Base-by-base conservation (phyloP, 2,797 vertebrate genomes). In the Macropodus opercularis region DNA sequence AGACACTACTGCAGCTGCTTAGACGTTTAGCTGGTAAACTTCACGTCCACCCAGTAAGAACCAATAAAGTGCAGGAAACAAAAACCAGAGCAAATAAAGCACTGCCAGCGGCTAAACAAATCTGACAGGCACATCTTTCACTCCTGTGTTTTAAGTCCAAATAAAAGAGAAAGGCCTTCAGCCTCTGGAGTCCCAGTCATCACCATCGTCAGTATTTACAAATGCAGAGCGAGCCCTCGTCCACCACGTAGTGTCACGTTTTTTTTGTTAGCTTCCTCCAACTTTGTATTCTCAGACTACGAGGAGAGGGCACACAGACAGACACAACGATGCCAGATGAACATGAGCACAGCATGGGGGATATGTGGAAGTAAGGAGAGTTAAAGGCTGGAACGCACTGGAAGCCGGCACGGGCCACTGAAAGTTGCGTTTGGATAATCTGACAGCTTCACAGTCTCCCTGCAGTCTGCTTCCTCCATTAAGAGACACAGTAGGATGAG, bases 341-440 rank as follows among this genome's bases (percentile, higher is more conserved):
- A 75, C 63, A 54, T 63, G 72, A 75, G 61, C 24, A 48, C 50
- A 41, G 60, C 21, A 18, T 54, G 38, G 44, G 47, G 65, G 66
- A 61, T 46, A 64, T 55, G 59, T 59, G 63, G 78, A 72, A 63
- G 69, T 68, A 52, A 69, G 61, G 34, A 71, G 56, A 68, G 47
- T 44, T 32, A 14, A 43, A 60, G 44, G 66, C 67, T 46, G 64
- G 58, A 85, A 85, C 84, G 75, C 80, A 84, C 81, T 83, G 83
- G 84, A 87, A 84, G 84, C 64, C 3, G 0, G 27, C 56, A 50
- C 17, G 8, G 47, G 17, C 13, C 35, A 36, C 35, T 6, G 6
- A 36, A 35, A 22, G 42, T 9, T 10, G 3, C 29, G 21, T 2
- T 2, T 13, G 23, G 2, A 0, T 35, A 17, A 8, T 6, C 1